Percentiles rank a stretch among this genome's conserved stretches.
Conservation (phyloP, 2,797 vertebrate species). For the Mormyrus proboscirostris region DNA sequence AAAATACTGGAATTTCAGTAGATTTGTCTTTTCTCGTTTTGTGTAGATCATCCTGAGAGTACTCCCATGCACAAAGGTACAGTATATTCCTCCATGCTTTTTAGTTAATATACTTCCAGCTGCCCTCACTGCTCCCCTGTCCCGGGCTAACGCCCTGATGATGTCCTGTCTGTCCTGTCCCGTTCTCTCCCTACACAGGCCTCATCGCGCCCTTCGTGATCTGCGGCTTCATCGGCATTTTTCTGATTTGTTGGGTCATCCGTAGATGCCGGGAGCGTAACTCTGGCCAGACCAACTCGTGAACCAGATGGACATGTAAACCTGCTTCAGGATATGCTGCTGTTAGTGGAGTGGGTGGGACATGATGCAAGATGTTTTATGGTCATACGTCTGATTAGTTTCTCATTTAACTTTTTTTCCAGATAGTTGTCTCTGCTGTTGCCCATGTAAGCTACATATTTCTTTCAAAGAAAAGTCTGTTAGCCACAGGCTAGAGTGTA, state of each 20-base stretch:
- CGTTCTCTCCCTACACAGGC: neutral
- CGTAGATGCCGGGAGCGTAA: neutral
- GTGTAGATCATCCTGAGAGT: neutral
- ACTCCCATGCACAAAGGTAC: neutral
- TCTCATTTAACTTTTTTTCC: neutral
- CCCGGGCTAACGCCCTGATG: neutral
- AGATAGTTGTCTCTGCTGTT: neutral
- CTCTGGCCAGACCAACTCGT: neutral
- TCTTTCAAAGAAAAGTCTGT: neutral
- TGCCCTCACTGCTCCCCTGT: neutral
- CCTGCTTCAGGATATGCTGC: neutral
- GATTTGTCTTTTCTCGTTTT: neutral
- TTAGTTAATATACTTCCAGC: neutral
- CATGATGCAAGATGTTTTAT: neutral
- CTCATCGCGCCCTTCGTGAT: neutral
- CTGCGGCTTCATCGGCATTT: neutral
- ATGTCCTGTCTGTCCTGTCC: neutral
- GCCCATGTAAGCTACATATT: neutral
- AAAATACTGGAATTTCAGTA: neutral
- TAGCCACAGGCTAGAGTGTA: neutral
- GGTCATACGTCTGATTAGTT: neutral
- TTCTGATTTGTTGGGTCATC: neutral
- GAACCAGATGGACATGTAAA: neutral
- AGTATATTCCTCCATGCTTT: neutral
- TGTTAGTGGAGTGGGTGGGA: neutral